A percentile compares a stretch with the other conserved stretches of the same genome.
These are phyloP conservation scores for Pogonocherus hispidulus DNA, from an alignment of 2,888 invertebrate species.

Conservation along the genomic window DNA sequence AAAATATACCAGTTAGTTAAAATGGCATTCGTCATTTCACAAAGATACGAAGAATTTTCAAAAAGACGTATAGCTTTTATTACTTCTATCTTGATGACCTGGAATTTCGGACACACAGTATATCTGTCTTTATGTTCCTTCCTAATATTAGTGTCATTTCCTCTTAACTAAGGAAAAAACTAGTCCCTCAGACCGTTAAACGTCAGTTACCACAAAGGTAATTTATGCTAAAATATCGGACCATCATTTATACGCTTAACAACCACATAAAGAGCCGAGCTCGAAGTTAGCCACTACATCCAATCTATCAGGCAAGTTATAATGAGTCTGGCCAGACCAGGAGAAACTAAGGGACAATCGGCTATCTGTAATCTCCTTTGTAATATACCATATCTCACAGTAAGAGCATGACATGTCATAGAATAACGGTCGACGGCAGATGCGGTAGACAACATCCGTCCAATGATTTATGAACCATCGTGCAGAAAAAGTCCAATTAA, in stretches of 20 bases:
- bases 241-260: conserved; percentile 44
- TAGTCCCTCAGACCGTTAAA: conserved; percentile 26
- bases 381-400: conserved; percentile 52
- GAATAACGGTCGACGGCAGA: conserved; percentile 51
- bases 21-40: too few relatives aligned
- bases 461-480: conserved; percentile 51
- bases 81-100: too few relatives aligned
- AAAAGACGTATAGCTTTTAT: too few relatives aligned
- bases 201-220: conserved; percentile 35
- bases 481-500: conserved; percentile 54
- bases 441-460: conserved; percentile 45
- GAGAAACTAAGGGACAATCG: conserved; percentile 46
- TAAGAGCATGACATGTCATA: conserved; percentile 49
- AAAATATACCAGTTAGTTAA: too few relatives aligned
- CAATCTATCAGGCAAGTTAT: conserved; percentile 53
- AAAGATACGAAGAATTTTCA: too few relatives aligned
- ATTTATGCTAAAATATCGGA: conserved; percentile 51
- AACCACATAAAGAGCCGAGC: conserved; percentile 33
- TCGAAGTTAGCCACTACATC: conserved; percentile 39
- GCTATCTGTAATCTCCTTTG: conserved; percentile 51
- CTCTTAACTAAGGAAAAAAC: conserved; percentile 8
- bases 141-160: too few relatives aligned
- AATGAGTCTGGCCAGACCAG: conserved; percentile 54
- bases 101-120: too few relatives aligned
- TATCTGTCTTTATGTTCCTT: too few relatives aligned